Evolutionary conservation across 2,888 invertebrate genomes (phyloP), one percentile per base, ranked within the genome.

Genomic region (Thymelicus lineola): DNA sequence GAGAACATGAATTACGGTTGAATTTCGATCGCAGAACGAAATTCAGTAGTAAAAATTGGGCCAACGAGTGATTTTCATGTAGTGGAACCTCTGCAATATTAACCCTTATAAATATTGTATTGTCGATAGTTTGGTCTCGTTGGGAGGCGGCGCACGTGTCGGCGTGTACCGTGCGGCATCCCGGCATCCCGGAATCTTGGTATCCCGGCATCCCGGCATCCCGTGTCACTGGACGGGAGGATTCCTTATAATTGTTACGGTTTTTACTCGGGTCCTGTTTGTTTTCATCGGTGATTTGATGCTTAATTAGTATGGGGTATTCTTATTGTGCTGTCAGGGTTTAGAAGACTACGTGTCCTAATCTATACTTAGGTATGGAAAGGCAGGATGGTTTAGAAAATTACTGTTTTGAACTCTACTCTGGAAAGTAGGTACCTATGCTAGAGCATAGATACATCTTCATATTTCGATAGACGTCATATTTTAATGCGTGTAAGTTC

Each of bases 51-150:
- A 1, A 42, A 42, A 4, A 1, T 0, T 10, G 0, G 3, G 42
- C 12, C 42, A 15, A 7, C 6, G 14, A 7, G 7, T 2, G 36
- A 14, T 36, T 35, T 57, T 15, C 14, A 62, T 15, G 62, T 62
- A 35, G n/a, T 48, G 48, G 48, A 46, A 48, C 62, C 36, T 35
- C 62, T 62, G 62, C 1, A 7, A 6, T 0, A 48, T 6, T 10
- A n/a, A 36, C 73, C 67, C 55, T 65, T 66, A 62, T 64, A 46
- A 68, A 68, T 68, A 68, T 53, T 53, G 59, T 68, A 76, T 75
- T 76, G 78, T 71, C 78, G 76, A 71, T 77, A 76, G 61, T 64
- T 55, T 62, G 58, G 20, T 65, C 72, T 73, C 70, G 71, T 74
- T 74, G 73, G 70, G 72, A 73, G 75, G 73, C 73, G 55, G 60